phyloP scores from a whole-genome alignment of 2,888 invertebrate genomes.

The Diogma glabrata region DNA sequence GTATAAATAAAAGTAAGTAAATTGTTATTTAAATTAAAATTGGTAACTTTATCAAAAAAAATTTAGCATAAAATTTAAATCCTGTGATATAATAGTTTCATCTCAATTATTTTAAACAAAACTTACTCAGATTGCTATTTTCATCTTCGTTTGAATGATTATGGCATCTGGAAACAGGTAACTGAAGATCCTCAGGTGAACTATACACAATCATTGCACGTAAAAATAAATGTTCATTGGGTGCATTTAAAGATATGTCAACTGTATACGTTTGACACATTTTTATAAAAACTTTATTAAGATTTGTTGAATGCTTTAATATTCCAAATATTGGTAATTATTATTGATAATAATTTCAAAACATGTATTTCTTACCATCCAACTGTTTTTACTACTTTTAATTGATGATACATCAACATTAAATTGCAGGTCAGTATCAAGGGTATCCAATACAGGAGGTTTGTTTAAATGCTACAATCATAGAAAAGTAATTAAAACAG shows the following conservation, averaged over 20 bases:
- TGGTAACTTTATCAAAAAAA: no score
- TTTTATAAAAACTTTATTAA: slow-evolving; percentile 49
- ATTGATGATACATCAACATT: slow-evolving; percentile 9
- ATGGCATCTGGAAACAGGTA: slow-evolving; percentile 53
- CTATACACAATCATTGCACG: slow-evolving; percentile 52
- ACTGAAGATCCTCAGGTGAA: slow-evolving; percentile 47
- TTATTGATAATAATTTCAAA: background rate
- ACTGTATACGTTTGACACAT: slow-evolving; percentile 49
- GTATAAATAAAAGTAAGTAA: no score
- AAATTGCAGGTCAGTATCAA: slow-evolving; percentile 10
- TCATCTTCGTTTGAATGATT: slow-evolving; percentile 40
- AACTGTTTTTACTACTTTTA: background rate
- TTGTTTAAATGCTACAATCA: slow-evolving; percentile 7
- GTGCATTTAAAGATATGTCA: slow-evolving; percentile 41
- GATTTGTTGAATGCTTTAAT: slow-evolving; percentile 38
- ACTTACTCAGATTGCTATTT: slow-evolving; percentile 23
- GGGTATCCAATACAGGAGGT: slow-evolving; percentile 11
- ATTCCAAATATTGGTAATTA: no score
- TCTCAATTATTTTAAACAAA: no score
- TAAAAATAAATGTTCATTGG: slow-evolving; percentile 34
- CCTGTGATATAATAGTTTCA: background rate
- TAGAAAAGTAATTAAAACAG: no score
- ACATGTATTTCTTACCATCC: slow-evolving; percentile 22
- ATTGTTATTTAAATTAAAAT: no score
- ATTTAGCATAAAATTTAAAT: no score